Percentiles rank a stretch among this genome's conserved stretches.
phyloP scores from a whole-genome alignment of 2,888 invertebrate species.

The Antitype chi region DNA sequence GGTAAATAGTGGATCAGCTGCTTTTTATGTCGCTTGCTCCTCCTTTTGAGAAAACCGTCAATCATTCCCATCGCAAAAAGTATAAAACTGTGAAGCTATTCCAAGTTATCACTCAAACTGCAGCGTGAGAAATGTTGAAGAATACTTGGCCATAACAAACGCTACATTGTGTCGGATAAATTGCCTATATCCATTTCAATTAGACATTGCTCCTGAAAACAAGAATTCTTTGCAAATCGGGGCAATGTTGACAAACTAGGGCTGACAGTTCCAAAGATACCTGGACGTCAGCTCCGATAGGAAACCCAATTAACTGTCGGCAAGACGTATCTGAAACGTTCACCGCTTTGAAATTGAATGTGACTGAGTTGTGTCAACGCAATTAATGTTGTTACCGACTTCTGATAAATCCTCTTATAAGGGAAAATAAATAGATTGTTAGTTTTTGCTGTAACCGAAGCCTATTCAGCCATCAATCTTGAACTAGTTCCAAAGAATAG shows the following conservation, averaged over 20 bases:
- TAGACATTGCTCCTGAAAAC: constrained; percentile 38
- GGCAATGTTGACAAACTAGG: constrained; percentile 22
- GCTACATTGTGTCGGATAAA: constrained; percentile 24
- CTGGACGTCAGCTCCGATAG: constrained; percentile 16
- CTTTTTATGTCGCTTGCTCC: neutral
- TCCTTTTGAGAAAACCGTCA: constrained; percentile 16
- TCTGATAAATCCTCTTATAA: constrained; percentile 39
- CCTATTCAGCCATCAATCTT: constrained; percentile 60
- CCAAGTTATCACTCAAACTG: constrained; percentile 5
- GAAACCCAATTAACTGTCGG: constrained; percentile 45
- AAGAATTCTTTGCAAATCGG: constrained; percentile 2
- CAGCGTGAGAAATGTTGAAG: constrained; percentile 16
- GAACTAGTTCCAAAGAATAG: constrained; percentile 34
- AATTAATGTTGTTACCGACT: constrained; percentile 44
- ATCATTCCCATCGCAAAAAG: constrained; percentile 7
- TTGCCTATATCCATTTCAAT: constrained; percentile 54
- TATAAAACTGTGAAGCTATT: neutral
- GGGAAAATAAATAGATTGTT: constrained; percentile 57
- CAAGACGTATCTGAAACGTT: constrained; percentile 34
- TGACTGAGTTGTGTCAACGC: constrained; percentile 33
- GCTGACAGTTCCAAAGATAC: constrained; percentile 34
- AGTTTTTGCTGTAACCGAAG: constrained; percentile 47
- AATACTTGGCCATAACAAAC: constrained; percentile 5
- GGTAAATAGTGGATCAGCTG: constrained; percentile 28
- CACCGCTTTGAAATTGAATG: constrained; percentile 14